Evolutionary conservation across 1,140 invertebrate genomes (phyloP).

Genomic region (Lasaia peninsularis): DNA sequence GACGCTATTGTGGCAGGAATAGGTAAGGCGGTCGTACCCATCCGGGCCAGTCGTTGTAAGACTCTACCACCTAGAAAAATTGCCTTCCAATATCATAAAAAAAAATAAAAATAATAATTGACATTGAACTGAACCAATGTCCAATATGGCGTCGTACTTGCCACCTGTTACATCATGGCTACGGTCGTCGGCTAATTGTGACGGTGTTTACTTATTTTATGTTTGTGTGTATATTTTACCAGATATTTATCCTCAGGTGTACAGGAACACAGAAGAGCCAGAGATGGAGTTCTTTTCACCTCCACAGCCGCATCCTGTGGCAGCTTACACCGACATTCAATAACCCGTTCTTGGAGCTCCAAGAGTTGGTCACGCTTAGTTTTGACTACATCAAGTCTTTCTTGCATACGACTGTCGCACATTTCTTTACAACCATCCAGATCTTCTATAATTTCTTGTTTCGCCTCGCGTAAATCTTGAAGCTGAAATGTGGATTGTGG

Average conservation of each 20-base stretch:
- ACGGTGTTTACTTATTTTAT: no score
- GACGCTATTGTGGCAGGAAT: no score
- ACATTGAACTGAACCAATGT: no score
- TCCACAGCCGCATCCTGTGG: slow-evolving; percentile 46
- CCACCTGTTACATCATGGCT: no score
- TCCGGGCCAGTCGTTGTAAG: no score
- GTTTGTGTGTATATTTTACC: slow-evolving; percentile 24
- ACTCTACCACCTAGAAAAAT: no score
- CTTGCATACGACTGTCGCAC: slow-evolving; percentile 48
- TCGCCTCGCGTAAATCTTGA: slow-evolving; percentile 38
- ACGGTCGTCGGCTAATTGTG: no score
- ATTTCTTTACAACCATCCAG: slow-evolving; percentile 47
- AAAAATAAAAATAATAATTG: no score
- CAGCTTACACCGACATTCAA: slow-evolving; percentile 57
- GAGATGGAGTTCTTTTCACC: slow-evolving; percentile 56
- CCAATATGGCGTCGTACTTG: no score
- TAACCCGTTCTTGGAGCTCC: slow-evolving; percentile 38
- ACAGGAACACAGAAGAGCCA: slow-evolving; percentile 55
- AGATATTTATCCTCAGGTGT: slow-evolving; percentile 44
- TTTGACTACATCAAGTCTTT: slow-evolving; percentile 39
- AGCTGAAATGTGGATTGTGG: slow-evolving; percentile 30
- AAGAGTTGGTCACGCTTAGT: slow-evolving; percentile 40
- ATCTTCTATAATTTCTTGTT: slow-evolving; percentile 43
- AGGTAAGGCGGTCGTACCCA: no score
- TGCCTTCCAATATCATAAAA: no score